These are phyloP conservation scores for Linnaemya tessellans DNA, from an alignment of 2,888 invertebrate species.

Conservation along the genomic window DNA sequence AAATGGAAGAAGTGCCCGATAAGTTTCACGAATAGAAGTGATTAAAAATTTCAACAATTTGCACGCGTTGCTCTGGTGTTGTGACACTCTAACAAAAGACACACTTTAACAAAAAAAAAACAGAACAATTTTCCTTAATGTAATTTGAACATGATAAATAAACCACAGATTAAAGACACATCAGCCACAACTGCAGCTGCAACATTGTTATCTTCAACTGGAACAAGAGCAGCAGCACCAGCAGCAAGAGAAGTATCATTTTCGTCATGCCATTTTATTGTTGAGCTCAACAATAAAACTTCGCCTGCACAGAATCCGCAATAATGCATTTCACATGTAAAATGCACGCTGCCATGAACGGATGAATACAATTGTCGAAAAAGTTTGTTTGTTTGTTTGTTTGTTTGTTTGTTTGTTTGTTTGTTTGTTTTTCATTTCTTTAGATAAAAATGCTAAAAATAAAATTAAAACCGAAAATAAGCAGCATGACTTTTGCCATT, in stretches of 20 bases:
- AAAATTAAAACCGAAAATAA: not conserved
- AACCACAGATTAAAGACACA: slow-evolving; percentile 54
- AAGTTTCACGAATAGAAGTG: too few relatives aligned
- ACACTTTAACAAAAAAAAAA: not conserved
- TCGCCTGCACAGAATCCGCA: not conserved
- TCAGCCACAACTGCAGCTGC: slow-evolving; percentile 2
- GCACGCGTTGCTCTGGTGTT: too few relatives aligned
- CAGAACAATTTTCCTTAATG: slow-evolving; percentile 27
- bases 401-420: not conserved
- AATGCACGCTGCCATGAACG: slow-evolving; percentile 5
- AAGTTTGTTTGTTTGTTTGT: not conserved
- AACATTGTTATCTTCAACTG: not conserved
- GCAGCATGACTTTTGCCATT: not conserved
- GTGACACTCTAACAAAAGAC: too few relatives aligned
- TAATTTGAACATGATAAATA: slow-evolving; percentile 52
- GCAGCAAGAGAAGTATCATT: not conserved
- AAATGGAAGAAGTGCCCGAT: too few relatives aligned
- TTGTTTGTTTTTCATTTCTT: not conserved
- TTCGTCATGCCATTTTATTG: slow-evolving; percentile 13
- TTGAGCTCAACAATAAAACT: not conserved
- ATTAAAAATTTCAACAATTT: too few relatives aligned
- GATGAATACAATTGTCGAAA: not conserved
- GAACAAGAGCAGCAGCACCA: not conserved
- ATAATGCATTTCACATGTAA: slow-evolving; percentile 42
- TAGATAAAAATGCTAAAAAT: not conserved